Evolutionary conservation across 2,113 vertebrate species (phyloP), one percentile per base, ranked within the genome.

Genomic region (Neogobius melanostomus): DNA sequence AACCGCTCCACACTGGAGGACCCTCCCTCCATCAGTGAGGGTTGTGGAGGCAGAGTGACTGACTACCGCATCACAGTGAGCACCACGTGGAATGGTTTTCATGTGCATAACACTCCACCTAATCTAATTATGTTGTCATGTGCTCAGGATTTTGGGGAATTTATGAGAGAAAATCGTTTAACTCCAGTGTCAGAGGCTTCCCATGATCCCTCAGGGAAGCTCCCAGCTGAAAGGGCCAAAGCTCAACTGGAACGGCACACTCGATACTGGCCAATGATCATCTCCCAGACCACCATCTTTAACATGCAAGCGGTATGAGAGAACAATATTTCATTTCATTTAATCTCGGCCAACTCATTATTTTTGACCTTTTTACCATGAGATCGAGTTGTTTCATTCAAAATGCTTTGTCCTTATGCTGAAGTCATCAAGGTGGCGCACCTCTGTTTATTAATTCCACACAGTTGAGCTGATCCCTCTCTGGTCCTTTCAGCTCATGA

Each of bases 231-330:
- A 82, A 91, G 96, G 81, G 96, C 97, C 57, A 98, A 96, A 92
- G 92, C 93, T 69, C 98, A 99, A 85, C 93, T 99, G 84, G 98
- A 99, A 82, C 96, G 96, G 60, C 91, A 99, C 80, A 99, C 97
- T 54, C 96, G 98, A 44, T 99, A 99, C 86, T 99, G 98, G 98
- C 97, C 98, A 11, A 98, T 99, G 98, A 99, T 99, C 83, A 99
- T 99, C 87, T 99, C 98, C 77, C 98, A 99, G 88, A 99, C 98
- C 51, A 99, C 98, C 71, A 98, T 99, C 76, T 98, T 99, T 90
- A 99, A 99, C 89, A 99, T 99, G 97, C 98, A 99, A 90, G 98
- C 97, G 44, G 98, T 99, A 89, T 93, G 96, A 44, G 14, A 44
- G 5, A 17, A 17, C 5, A 52, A 7, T 16, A 7, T 52, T 21